These are phyloP conservation scores for Drymonia ruficornis DNA, from an alignment of 2,888 invertebrate species.

Conservation along the genomic window DNA sequence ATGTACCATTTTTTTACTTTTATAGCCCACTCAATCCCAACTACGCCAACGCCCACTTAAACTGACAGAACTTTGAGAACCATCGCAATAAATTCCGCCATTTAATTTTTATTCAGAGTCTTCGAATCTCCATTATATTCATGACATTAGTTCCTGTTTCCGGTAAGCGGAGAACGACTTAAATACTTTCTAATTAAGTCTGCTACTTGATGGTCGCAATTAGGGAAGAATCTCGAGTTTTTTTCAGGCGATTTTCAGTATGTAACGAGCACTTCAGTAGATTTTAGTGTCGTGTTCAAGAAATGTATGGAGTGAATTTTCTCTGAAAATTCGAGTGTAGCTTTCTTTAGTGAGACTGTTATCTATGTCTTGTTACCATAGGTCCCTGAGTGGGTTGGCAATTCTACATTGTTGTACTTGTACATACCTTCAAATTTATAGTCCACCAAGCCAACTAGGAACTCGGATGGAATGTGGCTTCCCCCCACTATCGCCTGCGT, in stretches of 20 bases:
- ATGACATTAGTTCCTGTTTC: background rate
- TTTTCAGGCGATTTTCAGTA: slow-evolving; percentile 1
- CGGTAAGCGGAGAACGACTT: background rate
- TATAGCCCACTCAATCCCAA: too few species aligned
- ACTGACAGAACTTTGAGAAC: background rate
- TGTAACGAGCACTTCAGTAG: background rate
- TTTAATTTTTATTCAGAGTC: background rate
- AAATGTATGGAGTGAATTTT: background rate
- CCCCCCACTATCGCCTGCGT: too few species aligned
- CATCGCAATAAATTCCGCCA: background rate
- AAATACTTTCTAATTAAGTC: background rate
- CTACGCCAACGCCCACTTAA: background rate
- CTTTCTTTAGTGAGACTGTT: background rate
- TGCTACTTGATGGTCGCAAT: background rate
- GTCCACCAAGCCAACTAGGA: too few species aligned
- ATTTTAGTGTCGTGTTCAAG: background rate
- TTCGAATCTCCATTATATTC: background rate
- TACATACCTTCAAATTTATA: too few species aligned
- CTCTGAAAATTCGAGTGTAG: background rate
- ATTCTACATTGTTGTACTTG: too few species aligned
- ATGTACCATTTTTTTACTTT: too few species aligned
- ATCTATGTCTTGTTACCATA: background rate
- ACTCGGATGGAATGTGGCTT: too few species aligned
- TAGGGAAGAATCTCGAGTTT: background rate
- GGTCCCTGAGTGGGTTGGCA: too few species aligned